These are phyloP conservation scores for Macroglossus sobrinus DNA, from an alignment of 2,113 vertebrate genomes.

Conservation along the genomic window DNA sequence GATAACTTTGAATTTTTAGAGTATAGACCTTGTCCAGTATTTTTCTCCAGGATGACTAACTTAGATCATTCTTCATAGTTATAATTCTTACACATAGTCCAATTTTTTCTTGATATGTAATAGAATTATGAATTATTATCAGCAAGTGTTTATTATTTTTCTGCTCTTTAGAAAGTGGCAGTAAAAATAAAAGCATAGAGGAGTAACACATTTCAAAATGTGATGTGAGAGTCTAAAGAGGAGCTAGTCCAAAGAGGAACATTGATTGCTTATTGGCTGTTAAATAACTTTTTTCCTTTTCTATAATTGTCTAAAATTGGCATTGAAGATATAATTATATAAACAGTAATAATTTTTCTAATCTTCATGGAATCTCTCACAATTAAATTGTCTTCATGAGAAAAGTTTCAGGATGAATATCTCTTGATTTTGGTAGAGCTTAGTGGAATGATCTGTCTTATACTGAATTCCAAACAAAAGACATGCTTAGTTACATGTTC, in stretches of 20 bases:
- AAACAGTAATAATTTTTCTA: background rate
- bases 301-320: background rate
- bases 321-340: background rate
- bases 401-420: background rate
- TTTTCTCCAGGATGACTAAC: background rate
- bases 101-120: background rate
- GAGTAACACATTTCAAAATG: background rate
- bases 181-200: background rate
- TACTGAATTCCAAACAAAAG: background rate
- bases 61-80: conserved; percentile 17
- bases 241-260: background rate
- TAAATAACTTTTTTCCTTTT: background rate
- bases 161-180: background rate
- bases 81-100: background rate
- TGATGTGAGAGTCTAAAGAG: background rate
- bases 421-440: background rate
- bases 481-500: background rate
- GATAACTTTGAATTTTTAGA: background rate
- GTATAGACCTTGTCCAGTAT: background rate
- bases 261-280: background rate
- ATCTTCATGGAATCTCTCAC: background rate
- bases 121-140: background rate
- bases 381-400: background rate
- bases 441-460: background rate
- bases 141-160: background rate